Base-by-base conservation (phyloP, 2,113 vertebrate species). In the Ranitomeya variabilis region DNA sequence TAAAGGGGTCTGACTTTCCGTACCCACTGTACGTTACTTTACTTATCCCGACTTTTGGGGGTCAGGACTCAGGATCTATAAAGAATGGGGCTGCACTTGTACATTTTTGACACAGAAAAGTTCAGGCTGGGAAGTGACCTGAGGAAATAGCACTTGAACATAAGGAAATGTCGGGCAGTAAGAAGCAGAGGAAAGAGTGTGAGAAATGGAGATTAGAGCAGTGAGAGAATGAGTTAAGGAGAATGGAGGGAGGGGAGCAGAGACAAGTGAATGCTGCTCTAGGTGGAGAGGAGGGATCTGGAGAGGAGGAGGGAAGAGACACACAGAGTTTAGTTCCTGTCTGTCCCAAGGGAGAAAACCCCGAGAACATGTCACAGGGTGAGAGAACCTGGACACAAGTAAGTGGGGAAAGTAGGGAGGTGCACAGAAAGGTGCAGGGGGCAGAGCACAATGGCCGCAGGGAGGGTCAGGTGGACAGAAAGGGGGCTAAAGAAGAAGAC, bases 141-240 rank as follows among this genome's bases (percentile, higher is more conserved):
- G 12, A 85, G 67, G 67, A 85, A 52, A 85, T 52, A 51, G 67
- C 45, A 21, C 9, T 11, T 62, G 13, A 83, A 52, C 21, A 4
- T 51, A 23, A 85, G 83, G 45, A 55, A 74, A 69, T 74, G 54
- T 85, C 52, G 37, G 21, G 12, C 51, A 23, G 52, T 54, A 69
- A 54, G 13, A 45, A 82, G 86, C 8, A 0, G 54, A 1, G 23
- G 80, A 15, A 14, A 69, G 78, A 45, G 66, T 57, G 31, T 55
- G 64, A 52, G 80, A 21, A 85, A 80, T 45, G 62, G 84, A 55
- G 62, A 69, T 59, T 31, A 15, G 31, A 31, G 15, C 59, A 55
- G 84, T 90, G 80, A 89, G 62, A 86, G 90, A 84, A 88, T 89
- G 66, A 69, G 62, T 89, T 64, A 90, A 91, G 81, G 51, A 78